Conservation (phyloP, 2,888 invertebrate genomes). For the Mystacides longicornis region DNA sequence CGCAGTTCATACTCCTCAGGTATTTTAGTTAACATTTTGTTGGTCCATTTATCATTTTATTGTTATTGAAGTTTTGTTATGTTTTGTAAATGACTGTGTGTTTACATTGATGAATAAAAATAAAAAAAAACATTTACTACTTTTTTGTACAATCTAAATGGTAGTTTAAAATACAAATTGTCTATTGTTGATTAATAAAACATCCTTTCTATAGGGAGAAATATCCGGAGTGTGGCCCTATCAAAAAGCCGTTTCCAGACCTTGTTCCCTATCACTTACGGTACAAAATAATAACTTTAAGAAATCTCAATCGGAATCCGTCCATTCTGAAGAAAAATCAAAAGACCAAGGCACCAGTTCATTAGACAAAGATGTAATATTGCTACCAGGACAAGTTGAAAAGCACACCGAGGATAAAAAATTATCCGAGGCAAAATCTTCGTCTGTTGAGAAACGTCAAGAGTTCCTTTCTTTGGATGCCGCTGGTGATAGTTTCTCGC, state of each 20-base stretch:
- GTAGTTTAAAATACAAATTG: too few species aligned
- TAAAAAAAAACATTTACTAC: too few species aligned
- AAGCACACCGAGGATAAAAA: constrained; percentile 3
- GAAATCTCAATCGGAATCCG: constrained; percentile 17
- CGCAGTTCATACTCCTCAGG: constrained; percentile 70
- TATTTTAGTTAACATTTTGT: constrained; percentile 31
- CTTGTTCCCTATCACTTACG: constrained; percentile 23
- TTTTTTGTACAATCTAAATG: too few species aligned
- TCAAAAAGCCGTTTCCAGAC: constrained; percentile 24
- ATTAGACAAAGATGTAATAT: constrained; percentile 8
- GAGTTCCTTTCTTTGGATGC: constrained; percentile 5
- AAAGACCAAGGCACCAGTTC: constrained; percentile 13
- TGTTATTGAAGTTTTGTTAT: too few species aligned
- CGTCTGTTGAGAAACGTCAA: constrained; percentile 5
- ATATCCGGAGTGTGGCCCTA: constrained; percentile 23
- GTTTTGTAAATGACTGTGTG: too few species aligned
- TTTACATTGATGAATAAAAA: too few species aligned
- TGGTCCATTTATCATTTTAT: too few species aligned
- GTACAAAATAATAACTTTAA: constrained; percentile 25
- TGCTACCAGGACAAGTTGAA: constrained; percentile 21
- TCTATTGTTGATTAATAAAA: too few species aligned
- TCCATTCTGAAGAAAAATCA: constrained; percentile 18
- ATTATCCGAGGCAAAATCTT: not conserved
- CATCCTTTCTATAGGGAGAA: constrained; percentile 21
- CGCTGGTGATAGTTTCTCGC: constrained; percentile 13